Conservation (phyloP, 2,797 vertebrate genomes). For the Pangasius djambal region DNA sequence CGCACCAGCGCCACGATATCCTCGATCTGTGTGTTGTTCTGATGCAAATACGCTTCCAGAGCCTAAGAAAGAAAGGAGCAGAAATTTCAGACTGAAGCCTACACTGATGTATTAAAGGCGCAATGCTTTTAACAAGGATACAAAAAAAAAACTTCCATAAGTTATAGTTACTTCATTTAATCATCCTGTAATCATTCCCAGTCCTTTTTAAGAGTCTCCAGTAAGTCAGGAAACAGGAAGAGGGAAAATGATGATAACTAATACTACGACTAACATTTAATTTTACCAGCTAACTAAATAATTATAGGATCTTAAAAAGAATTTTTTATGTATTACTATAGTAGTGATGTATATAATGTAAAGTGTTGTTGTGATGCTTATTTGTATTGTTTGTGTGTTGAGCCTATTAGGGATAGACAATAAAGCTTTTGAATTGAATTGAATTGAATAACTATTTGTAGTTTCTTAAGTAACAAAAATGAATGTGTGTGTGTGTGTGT, state of each 20-base stretch:
- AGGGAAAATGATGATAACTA: background rate
- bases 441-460: background rate
- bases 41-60: slow-evolving; percentile 78
- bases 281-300: background rate
- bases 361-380: no score
- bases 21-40: slow-evolving; percentile 87
- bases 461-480: background rate
- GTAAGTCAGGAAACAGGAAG: background rate
- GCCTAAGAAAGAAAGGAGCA: slow-evolving; percentile 68
- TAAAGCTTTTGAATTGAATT: no score
- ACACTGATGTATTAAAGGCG: background rate
- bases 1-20: slow-evolving; percentile 86
- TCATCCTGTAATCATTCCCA: background rate
- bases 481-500: background rate
- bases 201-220: background rate
- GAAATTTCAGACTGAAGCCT: background rate
- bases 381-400: no score
- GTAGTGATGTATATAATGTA: no score
- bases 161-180: background rate
- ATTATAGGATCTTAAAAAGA: background rate
- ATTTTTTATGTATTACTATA: no score
- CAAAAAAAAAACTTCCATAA: background rate
- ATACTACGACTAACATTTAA: background rate
- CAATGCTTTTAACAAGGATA: background rate
- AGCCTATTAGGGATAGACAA: no score